Evolutionary conservation across 2,797 vertebrate species (phyloP), one percentile per base, ranked within the genome.

Genomic region (Ceryle rudis): DNA sequence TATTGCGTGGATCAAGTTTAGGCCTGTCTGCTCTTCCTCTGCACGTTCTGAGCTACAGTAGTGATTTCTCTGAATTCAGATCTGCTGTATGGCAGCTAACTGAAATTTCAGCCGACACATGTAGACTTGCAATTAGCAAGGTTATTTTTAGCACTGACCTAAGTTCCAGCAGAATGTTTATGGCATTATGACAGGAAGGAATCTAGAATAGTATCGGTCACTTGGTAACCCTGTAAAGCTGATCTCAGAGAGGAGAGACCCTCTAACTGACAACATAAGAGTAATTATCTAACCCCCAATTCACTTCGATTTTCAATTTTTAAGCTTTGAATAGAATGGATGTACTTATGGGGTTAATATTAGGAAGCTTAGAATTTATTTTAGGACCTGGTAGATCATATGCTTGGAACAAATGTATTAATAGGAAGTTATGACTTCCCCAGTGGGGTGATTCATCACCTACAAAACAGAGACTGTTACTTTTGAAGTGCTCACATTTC

Each of bases 121-220:
- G 97, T 78, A 97, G 95, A 90, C 97, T 98, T 97, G 98, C 98
- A 98, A 98, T 97, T 98, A 98, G 98, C 95, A 93, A 96, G 91
- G 98, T 98, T 99, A 99, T 99, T 99, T 99, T 99, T 97, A 97
- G 98, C 97, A 16, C 96, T 99, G 97, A 99, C 98, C 98, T 98
- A 98, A 98, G 97, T 98, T 98, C 98, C 97, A 98, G 97, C 94
- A 98, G 98, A 98, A 98, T 98, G 98, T 96, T 97, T 97, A 94
- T 95, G 95, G 96, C 96, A 86, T 66, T 96, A 94, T 90, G 92
- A 96, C 96, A 95, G 97, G 95, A 95, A 95, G 89, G 96, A 95
- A 92, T 97, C 97, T 86, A 86, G 92, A 96, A 91, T 96, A 90
- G 29, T 73, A 94, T 94, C 49, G 7, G 97, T 97, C 96, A 95